Evolutionary conservation across 1,140 invertebrate genomes (phyloP), one percentile per base, ranked within the genome.

Genomic region (Camponotus vicinus): DNA sequence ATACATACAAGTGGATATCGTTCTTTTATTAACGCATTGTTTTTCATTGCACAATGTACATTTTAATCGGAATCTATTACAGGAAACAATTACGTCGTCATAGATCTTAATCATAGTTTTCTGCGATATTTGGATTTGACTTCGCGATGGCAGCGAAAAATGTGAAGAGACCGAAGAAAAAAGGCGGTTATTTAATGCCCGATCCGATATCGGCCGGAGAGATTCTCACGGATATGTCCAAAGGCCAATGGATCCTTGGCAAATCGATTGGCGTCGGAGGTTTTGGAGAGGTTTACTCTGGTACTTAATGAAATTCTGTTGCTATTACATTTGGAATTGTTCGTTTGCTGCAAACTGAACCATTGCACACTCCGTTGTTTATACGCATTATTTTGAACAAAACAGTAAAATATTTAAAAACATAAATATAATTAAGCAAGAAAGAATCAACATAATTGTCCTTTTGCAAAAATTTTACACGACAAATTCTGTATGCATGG

Each of bases 271-370:
- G 98, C 1, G 95, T 97, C 83, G 98, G 98, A n/a, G 98, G 98
- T 52, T 99, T 99, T 95, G 98, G 98, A 1, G 98, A 98, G 94
- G 98, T 99, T 91, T 99, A 99, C 93, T 96, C 97, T 34, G 98
- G 97, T 93, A 93, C 34, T 77, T n/a, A 21, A 69, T 34, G 9
- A 7, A 59, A 34, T 45, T 78, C 6, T 34, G 21, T 67, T 37
- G 18, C n/a, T 40, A 34, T n/a, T 15, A 27, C 34, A 27, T 40
- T 52, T 75, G 34, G 0, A 40, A 40, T 5, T 0, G 2, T 40
- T 55, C 57, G 9, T 57, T 57, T 59, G 32, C 6, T 27, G n/a
- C 5, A 55, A 27, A 71, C 4, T n/a, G 27, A 8, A 32, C 40
- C 21, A 15, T 69, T 55, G 7, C 0, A 73, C 13, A 9, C 27